Evolutionary conservation across 2,888 invertebrate genomes (phyloP), one percentile per base, ranked within the genome.

Genomic region (Drosophila flavopinicola): DNA sequence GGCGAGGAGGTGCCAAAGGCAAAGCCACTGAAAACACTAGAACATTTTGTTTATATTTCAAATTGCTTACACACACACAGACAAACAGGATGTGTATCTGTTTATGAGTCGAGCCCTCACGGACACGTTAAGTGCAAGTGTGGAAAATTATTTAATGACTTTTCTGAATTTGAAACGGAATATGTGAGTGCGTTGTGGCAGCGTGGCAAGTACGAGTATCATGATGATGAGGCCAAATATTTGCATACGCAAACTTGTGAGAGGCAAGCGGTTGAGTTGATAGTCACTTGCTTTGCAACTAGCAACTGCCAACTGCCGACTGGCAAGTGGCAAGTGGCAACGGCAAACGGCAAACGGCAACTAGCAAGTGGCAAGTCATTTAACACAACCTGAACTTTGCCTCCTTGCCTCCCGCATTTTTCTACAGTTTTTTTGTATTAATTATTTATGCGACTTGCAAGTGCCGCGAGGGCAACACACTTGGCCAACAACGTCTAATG

Each of bases 91-190:
- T 44, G 20, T 20, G 17, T 72, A 74, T 63, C 49, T 70, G 61
- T 53, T 66, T 75, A 56, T 65, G 48, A 61, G 53, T 35, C 29
- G n/a, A 27, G 6, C 17, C 30, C 30, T 6, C 3, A 23, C 24
- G 41, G 23, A 54, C 54, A 74, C 67, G 56, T 75, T 79, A 71
- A 87, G 83, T 79, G 87, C 78, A 82, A 88, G 72, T 87, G 85
- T 82, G 70, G 79, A 85, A 87, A 88, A 86, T 88, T 83, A 87
- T 87, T 86, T 87, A 86, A 86, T 88, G 85, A 87, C 87, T 86
- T 87, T 79, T 83, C 82, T 74, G 86, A 77, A 85, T 79, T 83
- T 77, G 68, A 88, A 86, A 87, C 79, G 72, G 85, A 87, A 88
- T 88, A 74, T 61, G 68, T 72, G 67, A 82, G 88, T 77, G 85